phyloP scores from a whole-genome alignment of 2,113 vertebrate genomes.

The Atlantisia rogersi region DNA sequence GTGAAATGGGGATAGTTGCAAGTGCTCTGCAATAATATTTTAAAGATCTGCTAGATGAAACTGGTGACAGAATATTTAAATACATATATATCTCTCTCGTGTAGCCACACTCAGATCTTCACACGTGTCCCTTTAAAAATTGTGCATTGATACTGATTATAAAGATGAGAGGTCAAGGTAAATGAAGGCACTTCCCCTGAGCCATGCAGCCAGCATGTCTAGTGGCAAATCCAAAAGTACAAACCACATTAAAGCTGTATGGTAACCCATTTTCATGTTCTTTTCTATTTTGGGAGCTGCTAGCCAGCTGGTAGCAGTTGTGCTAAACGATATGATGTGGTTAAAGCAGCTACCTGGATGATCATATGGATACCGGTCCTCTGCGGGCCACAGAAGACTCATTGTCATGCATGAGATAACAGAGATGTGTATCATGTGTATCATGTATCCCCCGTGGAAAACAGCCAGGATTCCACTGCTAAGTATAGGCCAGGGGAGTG shows the following conservation, averaged over 20 bases:
- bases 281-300: neutral
- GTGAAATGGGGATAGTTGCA: neutral
- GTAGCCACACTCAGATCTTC: neutral
- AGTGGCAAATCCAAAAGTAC: neutral
- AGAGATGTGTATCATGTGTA: neutral
- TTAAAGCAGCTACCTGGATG: constrained; percentile 46
- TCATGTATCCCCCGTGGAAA: constrained; percentile 1
- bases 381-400: neutral
- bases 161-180: neutral
- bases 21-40: neutral
- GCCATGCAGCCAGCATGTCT: neutral
- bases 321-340: neutral
- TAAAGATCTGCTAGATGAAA: neutral
- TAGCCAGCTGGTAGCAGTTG: neutral
- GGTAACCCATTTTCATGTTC: neutral
- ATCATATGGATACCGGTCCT: constrained; percentile 30
- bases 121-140: neutral
- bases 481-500: constrained; percentile 44
- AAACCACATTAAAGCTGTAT: neutral
- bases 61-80: neutral
- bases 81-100: neutral
- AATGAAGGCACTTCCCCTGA: neutral
- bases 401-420: constrained; percentile 58
- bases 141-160: neutral
- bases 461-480: constrained; percentile 58